Base-by-base conservation (phyloP, 1,140 invertebrate genomes). In the Papilio xuthus region DNA sequence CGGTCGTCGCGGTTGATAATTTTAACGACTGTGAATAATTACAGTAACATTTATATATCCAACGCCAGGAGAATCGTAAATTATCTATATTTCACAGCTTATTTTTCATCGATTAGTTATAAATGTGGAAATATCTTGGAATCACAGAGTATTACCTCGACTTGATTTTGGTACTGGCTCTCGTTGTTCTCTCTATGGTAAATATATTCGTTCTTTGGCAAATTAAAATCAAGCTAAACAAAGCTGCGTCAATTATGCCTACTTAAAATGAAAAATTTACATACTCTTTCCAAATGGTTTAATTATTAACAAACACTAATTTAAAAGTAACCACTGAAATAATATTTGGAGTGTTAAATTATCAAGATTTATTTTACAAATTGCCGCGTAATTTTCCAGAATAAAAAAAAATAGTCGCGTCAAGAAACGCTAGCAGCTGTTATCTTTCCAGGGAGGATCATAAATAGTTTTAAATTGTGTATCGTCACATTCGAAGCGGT, bases 391-490 rank as follows among this genome's bases (percentile, higher is more conserved):
- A 28, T 4, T 13, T 63, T 63, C 12, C 4, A 6, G 13, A 63
- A 28, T 28, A 63, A 23, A 23, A 12, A 15, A 63, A 28, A 28
- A 28, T 63, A 63, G 60, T 6, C 23, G 26, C 60, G 15, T 13
- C 23, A 28, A 63, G 12, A 63, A 63, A 63, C 23, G 4, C 23
- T 28, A 70, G 7, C 67, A 72, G n/a, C 41, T 47, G 37, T 72
- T 72, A 42, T 72, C 74, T 41, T 60, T 76, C 53, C 32, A 63
- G n/a, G 32, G 28, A 47, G n/a, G 74, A 53, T 37, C 53, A 76
- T 76, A 76, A 76, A 76, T 76, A 76, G 74, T 76, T 76, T 76
- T 60, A 60, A 76, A 76, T 76, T 76, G 74, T 76, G n/a, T 63
- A 76, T 60, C 74, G 74, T 76, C 53, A 76, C 74, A 60, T 76